These are phyloP conservation scores for Ispidina lecontei DNA, from an alignment of 2,797 vertebrate species.

Conservation along the genomic window DNA sequence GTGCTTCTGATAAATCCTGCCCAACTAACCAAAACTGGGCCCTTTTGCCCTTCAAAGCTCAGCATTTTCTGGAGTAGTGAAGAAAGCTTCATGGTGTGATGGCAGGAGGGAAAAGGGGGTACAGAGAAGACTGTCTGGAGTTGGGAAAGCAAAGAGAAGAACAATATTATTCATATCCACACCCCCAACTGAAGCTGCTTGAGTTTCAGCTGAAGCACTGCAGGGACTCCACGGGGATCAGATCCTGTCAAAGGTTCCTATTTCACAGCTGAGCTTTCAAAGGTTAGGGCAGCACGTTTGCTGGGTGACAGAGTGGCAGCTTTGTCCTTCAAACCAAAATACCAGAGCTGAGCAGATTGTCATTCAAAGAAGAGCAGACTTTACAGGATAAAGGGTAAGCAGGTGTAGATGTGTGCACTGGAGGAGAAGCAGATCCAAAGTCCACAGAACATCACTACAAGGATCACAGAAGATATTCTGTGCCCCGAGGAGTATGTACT, in stretches of 20 bases:
- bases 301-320: constrained; percentile 1
- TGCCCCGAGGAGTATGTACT: not conserved
- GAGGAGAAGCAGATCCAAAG: not conserved
- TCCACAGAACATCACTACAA: not conserved
- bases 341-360: not conserved
- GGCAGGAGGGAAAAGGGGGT: not conserved
- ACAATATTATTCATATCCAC: not conserved
- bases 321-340: constrained; percentile 36
- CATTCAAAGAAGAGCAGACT: not conserved
- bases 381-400: not conserved
- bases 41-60: not conserved
- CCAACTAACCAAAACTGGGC: not conserved
- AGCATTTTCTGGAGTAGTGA: not conserved
- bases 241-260: constrained; percentile 26
- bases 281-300: constrained; percentile 42
- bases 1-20: not conserved
- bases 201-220: not conserved
- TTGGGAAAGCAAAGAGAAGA: not conserved
- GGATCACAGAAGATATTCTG: not conserved
- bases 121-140: not conserved
- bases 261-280: constrained; percentile 33
- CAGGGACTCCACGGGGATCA: not conserved
- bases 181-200: not conserved
- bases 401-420: not conserved
- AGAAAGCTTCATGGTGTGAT: not conserved